phyloP scores from a whole-genome alignment of 2,888 invertebrate species.

The Zhuqinia jingwanae region DNA sequence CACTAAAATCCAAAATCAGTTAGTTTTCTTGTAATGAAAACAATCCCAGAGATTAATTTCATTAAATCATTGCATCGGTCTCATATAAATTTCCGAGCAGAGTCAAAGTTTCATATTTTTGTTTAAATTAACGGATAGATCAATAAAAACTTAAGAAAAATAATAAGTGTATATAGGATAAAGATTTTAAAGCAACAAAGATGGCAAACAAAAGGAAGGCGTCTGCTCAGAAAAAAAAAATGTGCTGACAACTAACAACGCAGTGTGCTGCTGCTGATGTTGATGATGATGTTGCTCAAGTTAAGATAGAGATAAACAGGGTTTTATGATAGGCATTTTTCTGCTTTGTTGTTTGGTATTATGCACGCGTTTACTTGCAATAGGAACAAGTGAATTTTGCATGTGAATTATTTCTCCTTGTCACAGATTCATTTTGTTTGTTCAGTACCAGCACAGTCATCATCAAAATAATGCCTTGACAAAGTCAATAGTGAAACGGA shows the following conservation, averaged over 20 bases:
- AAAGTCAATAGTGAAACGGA: conserved; percentile 42
- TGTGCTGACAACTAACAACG: neutral
- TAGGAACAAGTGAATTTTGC: neutral
- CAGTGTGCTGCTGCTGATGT: neutral
- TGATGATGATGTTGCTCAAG: neutral
- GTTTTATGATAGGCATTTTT: neutral
- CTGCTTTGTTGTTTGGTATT: neutral
- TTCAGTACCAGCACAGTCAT: conserved; percentile 3
- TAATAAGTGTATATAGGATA: no score
- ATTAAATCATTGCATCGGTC: no score
- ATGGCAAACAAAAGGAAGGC: no score
- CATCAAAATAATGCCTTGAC: conserved; percentile 39
- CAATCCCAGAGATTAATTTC: no score
- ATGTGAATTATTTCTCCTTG: conserved; percentile 56
- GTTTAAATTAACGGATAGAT: no score
- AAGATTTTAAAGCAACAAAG: no score
- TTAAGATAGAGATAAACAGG: neutral
- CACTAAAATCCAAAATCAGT: no score
- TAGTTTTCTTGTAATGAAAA: no score
- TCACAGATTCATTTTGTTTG: conserved; percentile 64
- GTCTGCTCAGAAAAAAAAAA: no score
- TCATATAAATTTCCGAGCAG: no score
- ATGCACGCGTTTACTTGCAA: neutral
- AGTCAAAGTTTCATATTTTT: no score
- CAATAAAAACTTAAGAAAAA: no score